A percentile compares a stretch with the other conserved stretches of the same genome.
These are phyloP conservation scores for Aphodius sticticus DNA, from an alignment of 2,888 invertebrate genomes.

Conservation along the genomic window DNA sequence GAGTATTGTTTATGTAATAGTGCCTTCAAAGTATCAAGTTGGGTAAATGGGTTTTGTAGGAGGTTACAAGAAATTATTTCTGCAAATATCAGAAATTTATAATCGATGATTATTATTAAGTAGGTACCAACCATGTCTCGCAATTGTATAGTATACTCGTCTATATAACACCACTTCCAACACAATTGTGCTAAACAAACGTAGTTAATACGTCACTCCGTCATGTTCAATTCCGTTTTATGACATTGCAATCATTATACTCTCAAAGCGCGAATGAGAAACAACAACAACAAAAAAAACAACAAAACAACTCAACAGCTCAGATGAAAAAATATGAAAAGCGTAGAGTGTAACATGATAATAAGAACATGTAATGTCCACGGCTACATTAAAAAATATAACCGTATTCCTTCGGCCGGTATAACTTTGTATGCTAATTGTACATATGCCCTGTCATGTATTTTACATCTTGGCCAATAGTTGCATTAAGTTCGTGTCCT, in stretches of 20 bases:
- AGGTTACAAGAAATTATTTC: no score
- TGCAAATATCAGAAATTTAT: no score
- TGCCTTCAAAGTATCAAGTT: no score
- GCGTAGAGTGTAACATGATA: conserved; percentile 29
- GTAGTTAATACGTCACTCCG: neutral
- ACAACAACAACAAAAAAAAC: neutral
- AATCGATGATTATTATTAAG: no score
- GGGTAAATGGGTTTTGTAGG: no score
- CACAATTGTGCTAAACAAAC: neutral
- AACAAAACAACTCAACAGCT: neutral
- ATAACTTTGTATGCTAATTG: conserved; percentile 60
- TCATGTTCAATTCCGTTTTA: neutral
- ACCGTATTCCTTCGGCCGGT: conserved; percentile 37
- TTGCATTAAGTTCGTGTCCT: conserved; percentile 60
- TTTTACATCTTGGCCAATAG: conserved; percentile 58
- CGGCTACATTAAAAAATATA: conserved; percentile 31
- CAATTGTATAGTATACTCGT: no score
- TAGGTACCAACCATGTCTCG: no score
- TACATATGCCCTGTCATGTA: conserved; percentile 60
- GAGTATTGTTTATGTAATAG: no score
- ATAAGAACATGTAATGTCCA: conserved; percentile 33
- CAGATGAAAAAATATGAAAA: conserved; percentile 18
- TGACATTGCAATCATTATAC: neutral
- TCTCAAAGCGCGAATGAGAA: neutral
- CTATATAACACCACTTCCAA: neutral